Conservation (phyloP, 2,888 invertebrate species). For the Osedax frankpressi region DNA sequence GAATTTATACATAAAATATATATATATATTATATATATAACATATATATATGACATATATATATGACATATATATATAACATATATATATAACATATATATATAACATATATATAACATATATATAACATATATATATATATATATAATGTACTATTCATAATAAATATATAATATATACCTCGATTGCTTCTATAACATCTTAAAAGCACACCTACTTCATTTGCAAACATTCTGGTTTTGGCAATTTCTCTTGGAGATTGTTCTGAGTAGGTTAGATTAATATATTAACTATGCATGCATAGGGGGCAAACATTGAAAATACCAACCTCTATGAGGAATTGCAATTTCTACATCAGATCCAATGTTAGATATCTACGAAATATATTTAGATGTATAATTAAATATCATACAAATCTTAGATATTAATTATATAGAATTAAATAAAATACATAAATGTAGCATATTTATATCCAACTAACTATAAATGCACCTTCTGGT, state of each 20-base stretch:
- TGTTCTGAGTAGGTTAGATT: not conserved
- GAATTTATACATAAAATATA: too few species aligned
- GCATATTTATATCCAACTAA: constrained; percentile 29
- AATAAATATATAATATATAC: not conserved
- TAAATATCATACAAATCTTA: not conserved
- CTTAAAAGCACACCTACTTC: not conserved
- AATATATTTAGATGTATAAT: not conserved
- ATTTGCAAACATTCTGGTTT: not conserved
- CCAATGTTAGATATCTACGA: not conserved
- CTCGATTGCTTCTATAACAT: not conserved
- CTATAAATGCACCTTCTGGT: constrained; percentile 39
- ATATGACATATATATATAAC: too few species aligned
- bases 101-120: too few species aligned
- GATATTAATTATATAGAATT: not conserved
- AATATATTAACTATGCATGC: not conserved
- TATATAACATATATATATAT: too few species aligned
- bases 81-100: too few species aligned
- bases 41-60: too few species aligned
- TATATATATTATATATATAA: too few species aligned
- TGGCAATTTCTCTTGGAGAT: not conserved
- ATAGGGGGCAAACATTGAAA: not conserved
- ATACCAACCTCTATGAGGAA: not conserved
- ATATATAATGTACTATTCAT: too few species aligned
- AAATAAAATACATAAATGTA: not conserved
- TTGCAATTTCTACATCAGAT: not conserved